Base-by-base conservation (phyloP, 2,113 vertebrate species). In the Tachuris rubrigastra region DNA sequence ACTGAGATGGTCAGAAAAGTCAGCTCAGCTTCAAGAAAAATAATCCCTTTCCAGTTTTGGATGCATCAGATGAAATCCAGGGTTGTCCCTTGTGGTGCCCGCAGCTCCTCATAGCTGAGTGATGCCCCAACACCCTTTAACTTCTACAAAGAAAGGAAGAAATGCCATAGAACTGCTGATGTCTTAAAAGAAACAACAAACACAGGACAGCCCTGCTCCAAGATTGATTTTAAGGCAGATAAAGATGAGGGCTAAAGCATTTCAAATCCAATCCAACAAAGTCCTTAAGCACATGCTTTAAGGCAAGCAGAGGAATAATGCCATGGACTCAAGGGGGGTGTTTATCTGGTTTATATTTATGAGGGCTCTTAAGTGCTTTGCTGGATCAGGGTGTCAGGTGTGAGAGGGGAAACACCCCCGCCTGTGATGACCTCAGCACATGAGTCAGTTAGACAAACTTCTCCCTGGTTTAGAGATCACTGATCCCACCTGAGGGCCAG, bases 231-330 rank as follows among this genome's bases (percentile, higher is more conserved):
- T 49, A 86, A 95, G 93, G 60, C 83, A 74, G 94, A 90, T 95
- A 92, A 95, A 92, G 91, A 86, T 0, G 24, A 93, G 60, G 55
- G 86, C 75, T 89, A 92, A 93, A 90, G 87, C 87, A 52, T 96
- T 91, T 90, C 93, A 89, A 89, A 94, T 95, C 94, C 86, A 95
- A 95, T 95, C 89, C 92, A 83, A 60, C 85, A 94, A 96, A 97
- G 93, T 91, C 90, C 58, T 95, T 94, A 93, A 96, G 95, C 19
- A 0, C 74, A 16, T 80, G 59, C 90, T 97, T 95, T 79, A 96
- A 58, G 78, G 85, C 91, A 93, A 89, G 94, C 93, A 71, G 72
- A 89, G 67, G 82, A 92, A 75, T 96, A 91, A 97, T 94, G 68
- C 92, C 62, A 17, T 37, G 10, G 9, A 52, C 78, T 81, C 65